These are phyloP conservation scores for Peromyscus maniculatus DNA, from an alignment of 2,113 vertebrate species.

Conservation along the genomic window DNA sequence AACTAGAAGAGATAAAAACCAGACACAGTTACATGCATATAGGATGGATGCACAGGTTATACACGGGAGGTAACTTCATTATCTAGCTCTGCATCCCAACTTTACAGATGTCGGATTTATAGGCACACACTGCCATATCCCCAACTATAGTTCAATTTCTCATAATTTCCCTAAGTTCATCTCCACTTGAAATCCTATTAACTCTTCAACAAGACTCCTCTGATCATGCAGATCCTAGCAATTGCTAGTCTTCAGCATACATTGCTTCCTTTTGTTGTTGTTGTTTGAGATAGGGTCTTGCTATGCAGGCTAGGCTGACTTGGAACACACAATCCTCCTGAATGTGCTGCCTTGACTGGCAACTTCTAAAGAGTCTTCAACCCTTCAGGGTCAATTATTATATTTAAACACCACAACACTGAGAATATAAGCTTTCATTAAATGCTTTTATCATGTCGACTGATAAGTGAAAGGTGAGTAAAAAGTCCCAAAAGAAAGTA, in stretches of 20 bases:
- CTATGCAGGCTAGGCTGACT: not conserved
- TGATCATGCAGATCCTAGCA: not conserved
- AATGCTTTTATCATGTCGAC: constrained; percentile 30
- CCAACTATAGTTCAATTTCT: not conserved
- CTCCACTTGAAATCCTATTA: not conserved
- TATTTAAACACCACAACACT: not conserved
- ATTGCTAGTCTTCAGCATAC: not conserved
- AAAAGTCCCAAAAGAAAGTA: not conserved
- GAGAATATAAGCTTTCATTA: not conserved
- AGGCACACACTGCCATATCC: not conserved
- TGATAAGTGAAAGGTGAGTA: not conserved
- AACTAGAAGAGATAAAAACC: constrained; percentile 87
- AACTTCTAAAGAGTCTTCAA: not conserved
- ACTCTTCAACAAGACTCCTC: not conserved
- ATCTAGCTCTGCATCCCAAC: constrained; percentile 11
- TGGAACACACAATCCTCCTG: not conserved
- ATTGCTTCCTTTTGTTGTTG: not conserved
- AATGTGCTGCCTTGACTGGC: no score
- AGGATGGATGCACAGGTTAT: constrained; percentile 19
- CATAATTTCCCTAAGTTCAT: not conserved
- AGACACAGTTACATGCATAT: constrained; percentile 51
- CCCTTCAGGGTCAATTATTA: not conserved
- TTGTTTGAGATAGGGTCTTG: not conserved
- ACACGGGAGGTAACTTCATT: constrained; percentile 41
- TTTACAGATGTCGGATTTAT: constrained; percentile 46